Conservation (phyloP, 1,140 invertebrate genomes). For the Adelges cooleyi region DNA sequence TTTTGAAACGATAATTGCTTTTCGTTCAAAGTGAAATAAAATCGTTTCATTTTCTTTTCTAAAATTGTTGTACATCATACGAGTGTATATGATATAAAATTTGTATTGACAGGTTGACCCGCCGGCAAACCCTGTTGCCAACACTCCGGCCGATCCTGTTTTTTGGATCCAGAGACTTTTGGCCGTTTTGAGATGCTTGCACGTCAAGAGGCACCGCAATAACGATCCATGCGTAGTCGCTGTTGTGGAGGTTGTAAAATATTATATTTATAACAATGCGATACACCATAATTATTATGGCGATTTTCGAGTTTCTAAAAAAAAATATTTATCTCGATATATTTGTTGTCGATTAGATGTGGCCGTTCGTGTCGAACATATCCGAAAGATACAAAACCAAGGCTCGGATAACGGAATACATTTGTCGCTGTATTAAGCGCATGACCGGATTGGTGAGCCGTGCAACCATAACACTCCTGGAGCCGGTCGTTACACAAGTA, state of each 20-base stretch:
- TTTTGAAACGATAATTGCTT: no score
- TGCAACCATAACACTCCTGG: slow-evolving; percentile 62
- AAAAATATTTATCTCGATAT: no score
- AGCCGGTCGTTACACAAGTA: slow-evolving; percentile 67
- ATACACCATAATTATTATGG: no score
- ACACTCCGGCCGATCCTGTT: slow-evolving; percentile 55
- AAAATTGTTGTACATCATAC: no score
- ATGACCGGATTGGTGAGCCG: slow-evolving; percentile 73
- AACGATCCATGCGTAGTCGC: slow-evolving; percentile 72
- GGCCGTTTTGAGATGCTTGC: slow-evolving; percentile 73
- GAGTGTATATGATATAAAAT: no score
- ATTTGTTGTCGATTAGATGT: slow-evolving; percentile 38
- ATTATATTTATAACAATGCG: background rate
- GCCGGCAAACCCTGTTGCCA: slow-evolving; percentile 9
- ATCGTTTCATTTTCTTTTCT: no score
- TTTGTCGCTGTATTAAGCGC: slow-evolving; percentile 80
- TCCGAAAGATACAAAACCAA: slow-evolving; percentile 70
- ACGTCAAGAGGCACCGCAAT: slow-evolving; percentile 49
- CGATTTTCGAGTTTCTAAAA: no score
- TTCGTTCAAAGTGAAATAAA: no score
- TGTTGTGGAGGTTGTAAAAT: slow-evolving; percentile 51
- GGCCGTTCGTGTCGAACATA: slow-evolving; percentile 72
- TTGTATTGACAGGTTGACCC: background rate
- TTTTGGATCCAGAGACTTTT: slow-evolving; percentile 87
- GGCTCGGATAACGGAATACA: slow-evolving; percentile 77